Evolutionary conservation across 1,140 invertebrate genomes (phyloP), one percentile per base, ranked within the genome.

Genomic region (Coptotermes formosanus): DNA sequence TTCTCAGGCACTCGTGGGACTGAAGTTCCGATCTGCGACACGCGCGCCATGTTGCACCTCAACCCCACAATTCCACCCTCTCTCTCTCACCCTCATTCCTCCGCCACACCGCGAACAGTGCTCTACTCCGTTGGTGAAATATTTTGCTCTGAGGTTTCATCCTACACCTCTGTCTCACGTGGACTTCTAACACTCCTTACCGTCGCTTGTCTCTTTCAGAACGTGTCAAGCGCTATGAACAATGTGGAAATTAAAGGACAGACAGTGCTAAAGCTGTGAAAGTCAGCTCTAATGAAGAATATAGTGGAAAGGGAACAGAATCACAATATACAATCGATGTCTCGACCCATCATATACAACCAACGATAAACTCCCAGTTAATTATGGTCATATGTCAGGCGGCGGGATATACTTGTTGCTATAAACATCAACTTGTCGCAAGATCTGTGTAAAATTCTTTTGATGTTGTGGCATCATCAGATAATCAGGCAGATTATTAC

Each of bases 1-100:
- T 75, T 75, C 64, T 75, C 64, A 75, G 64, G 64, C n/a, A 75
- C 64, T 25, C 64, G 64, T 75, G 64, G 64, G 64, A 75, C 64
- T 2, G 30, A 75, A 75, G n/a, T 30, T 75, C 64, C 64, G 64
- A 75, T 75, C n/a, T 30, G n/a, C 64, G 64, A 75, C 64, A 30
- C 21, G 55, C 0, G 64, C 64, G 64, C 64, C 64, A 75, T 75
- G 64, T 75, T 75, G 25, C 25, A 75, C 30, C 25, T 75, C 59
- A 21, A 64, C 59, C 59, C 59, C 14, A 21, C 19, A 2, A 14
- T 2, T 23, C 55, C 55, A 19, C 55, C 12, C 59, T 48, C 9
- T 48, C 55, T 1, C 59, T 48, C 9, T 48, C 9, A 48, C 45
- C 59, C 59, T n/a, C 59, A 30, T 25, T 55, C 19, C 64, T 14